These are phyloP conservation scores for Drosophila pseudoananassae DNA, from an alignment of 1,140 invertebrate species.

Conservation along the genomic window DNA sequence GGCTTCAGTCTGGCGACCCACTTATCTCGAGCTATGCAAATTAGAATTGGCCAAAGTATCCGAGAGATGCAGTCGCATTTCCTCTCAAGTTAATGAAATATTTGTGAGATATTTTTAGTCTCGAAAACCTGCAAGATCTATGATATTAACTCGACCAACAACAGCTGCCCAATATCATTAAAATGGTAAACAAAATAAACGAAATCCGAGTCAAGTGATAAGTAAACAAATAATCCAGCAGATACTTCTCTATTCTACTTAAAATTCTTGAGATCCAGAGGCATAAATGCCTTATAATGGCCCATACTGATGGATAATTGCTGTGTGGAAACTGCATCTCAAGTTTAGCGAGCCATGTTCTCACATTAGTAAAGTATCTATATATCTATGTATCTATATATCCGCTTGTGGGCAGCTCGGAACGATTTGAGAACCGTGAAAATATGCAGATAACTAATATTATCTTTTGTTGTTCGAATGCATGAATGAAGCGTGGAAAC, in stretches of 20 bases:
- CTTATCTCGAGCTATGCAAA: no score
- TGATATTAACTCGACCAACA: constrained; percentile 33
- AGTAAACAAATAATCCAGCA: no score
- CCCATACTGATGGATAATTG: not conserved
- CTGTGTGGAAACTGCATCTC: not conserved
- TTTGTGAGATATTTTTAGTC: constrained; percentile 8
- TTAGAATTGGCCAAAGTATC: no score
- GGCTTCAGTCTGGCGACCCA: constrained; percentile 24
- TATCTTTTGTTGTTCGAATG: constrained; percentile 75
- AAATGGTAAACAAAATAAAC: constrained; percentile 34
- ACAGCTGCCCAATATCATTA: constrained; percentile 42
- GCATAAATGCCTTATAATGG: not conserved
- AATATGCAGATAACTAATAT: constrained; percentile 83
- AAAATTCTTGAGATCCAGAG: no score
- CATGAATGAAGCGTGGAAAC: constrained; percentile 76
- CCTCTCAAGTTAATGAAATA: not conserved
- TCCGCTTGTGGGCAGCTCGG: constrained; percentile 73
- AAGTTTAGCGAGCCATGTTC: constrained; percentile 29
- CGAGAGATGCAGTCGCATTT: constrained; percentile 1
- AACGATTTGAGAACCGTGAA: constrained; percentile 74
- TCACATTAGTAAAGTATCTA: constrained; percentile 48
- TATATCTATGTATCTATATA: constrained; percentile 31
- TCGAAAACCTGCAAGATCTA: constrained; percentile 25
- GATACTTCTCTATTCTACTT: no score
- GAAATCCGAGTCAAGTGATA: not conserved